Conservation (phyloP, 2,888 invertebrate genomes). For the Sturmia bella region DNA sequence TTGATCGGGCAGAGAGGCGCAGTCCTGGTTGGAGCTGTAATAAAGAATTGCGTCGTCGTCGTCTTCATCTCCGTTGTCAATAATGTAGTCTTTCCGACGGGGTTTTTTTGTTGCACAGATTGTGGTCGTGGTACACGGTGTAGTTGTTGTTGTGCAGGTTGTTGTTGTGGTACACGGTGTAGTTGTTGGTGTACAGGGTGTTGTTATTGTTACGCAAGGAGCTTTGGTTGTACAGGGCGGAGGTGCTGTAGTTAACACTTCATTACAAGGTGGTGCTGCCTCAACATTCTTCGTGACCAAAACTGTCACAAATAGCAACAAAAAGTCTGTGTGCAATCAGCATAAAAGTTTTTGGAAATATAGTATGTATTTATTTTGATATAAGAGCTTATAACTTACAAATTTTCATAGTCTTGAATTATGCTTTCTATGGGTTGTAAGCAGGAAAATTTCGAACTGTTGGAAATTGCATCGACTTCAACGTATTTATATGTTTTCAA, state of each 20-base stretch:
- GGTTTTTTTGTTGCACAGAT: conserved; percentile 5
- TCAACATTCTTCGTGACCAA: conserved; percentile 19
- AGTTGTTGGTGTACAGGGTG: neutral
- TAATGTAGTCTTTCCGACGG: neutral
- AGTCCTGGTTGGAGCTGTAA: conserved; percentile 19
- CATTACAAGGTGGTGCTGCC: neutral
- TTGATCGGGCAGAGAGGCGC: conserved; percentile 20
- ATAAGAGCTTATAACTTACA: conserved; percentile 44
- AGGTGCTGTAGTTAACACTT: neutral
- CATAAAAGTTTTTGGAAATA: neutral
- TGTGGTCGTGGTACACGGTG: neutral
- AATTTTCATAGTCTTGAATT: conserved; percentile 64
- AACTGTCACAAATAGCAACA: conserved; percentile 49
- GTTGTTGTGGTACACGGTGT: neutral
- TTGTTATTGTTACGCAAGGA: neutral
- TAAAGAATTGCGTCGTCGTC: neutral
- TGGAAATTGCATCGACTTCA: conserved; percentile 20
- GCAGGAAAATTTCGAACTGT: conserved; percentile 18
- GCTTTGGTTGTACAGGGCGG: too few relatives aligned
- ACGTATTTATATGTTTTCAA: conserved; percentile 40
- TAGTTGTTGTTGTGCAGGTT: neutral
- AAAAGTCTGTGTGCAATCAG: conserved; percentile 42
- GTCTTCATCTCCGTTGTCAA: too few relatives aligned
- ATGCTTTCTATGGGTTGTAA: conserved; percentile 22
- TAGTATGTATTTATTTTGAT: neutral